Evolutionary conservation across 1,140 invertebrate genomes (phyloP).

Genomic region (Ooceraea biroi): DNA sequence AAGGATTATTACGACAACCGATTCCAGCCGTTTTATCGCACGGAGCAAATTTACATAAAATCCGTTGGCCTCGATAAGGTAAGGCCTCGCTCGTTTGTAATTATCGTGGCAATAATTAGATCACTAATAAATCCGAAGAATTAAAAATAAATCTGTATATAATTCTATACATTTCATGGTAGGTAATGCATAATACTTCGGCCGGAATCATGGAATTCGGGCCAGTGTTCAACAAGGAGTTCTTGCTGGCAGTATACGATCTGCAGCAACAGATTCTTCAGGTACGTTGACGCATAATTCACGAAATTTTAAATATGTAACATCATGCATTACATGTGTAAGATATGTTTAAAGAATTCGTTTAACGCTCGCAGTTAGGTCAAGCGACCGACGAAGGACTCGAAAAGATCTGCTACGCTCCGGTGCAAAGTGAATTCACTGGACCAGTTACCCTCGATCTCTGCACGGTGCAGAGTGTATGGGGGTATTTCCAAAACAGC

Average conservation of each 20-base stretch:
- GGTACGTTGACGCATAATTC: constrained; percentile 70
- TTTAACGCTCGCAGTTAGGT: constrained; percentile 79
- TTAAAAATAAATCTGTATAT: background rate
- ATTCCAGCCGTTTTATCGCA: constrained; percentile 96
- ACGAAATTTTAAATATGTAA: constrained; percentile 17
- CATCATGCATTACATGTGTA: background rate
- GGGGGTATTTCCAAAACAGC: constrained; percentile 93
- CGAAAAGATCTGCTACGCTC: constrained; percentile 94
- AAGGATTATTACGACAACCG: constrained; percentile 94
- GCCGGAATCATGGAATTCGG: constrained; percentile 86
- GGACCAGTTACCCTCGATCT: constrained; percentile 86
- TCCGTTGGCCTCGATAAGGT: constrained; percentile 82
- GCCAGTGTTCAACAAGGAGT: constrained; percentile 90
- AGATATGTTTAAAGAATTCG: constrained; percentile 47
- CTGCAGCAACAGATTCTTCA: constrained; percentile 88
- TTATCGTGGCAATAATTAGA: constrained; percentile 22
- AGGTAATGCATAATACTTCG: constrained; percentile 76
- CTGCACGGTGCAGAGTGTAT: constrained; percentile 93
- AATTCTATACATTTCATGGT: background rate
- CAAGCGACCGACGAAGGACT: constrained; percentile 86
- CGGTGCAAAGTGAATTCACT: constrained; percentile 90
- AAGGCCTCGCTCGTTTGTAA: constrained; percentile 71
- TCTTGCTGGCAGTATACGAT: constrained; percentile 89
- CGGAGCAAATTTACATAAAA: constrained; percentile 94
- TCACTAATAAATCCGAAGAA: background rate